Conservation (phyloP, 92 coral and sea anemone species). For the Epizoanthus stellaris region DNA sequence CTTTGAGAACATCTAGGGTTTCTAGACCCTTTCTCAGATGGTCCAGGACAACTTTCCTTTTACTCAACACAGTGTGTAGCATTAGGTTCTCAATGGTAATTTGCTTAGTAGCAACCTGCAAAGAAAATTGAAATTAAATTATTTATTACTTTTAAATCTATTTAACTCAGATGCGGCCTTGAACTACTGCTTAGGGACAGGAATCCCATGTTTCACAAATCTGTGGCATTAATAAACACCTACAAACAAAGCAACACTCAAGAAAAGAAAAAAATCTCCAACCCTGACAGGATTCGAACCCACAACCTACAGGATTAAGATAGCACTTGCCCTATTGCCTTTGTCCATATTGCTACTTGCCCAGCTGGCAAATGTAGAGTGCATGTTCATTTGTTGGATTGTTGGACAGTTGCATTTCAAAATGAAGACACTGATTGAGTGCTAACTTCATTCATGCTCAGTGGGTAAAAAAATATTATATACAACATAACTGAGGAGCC, state of each 20-base stretch:
- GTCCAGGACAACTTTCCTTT: slow-evolving; percentile 48
- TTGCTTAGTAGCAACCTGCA: slow-evolving; percentile 30
- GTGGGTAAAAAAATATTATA: not conserved
- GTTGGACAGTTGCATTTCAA: not conserved
- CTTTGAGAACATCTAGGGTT: slow-evolving; percentile 31
- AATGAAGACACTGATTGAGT: too few relatives aligned
- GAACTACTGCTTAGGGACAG: too few relatives aligned
- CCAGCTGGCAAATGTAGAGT: too few relatives aligned
- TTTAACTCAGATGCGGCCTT: not conserved
- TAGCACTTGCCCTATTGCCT: too few relatives aligned
- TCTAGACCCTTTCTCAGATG: slow-evolving; percentile 55
- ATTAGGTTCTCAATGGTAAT: slow-evolving; percentile 32
- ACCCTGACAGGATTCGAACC: too few relatives aligned
- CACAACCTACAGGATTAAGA: too few relatives aligned
- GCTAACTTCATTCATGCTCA: too few relatives aligned
- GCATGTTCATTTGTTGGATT: too few relatives aligned
- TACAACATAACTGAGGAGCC: not conserved
- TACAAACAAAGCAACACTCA: not conserved
- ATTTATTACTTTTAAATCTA: slow-evolving; percentile 1
- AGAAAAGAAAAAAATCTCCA: not conserved
- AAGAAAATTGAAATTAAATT: slow-evolving; percentile 1
- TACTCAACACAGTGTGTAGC: slow-evolving; percentile 49
- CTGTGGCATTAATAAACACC: not conserved
- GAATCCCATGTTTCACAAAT: not conserved
- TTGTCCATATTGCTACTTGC: too few relatives aligned